A percentile compares a stretch with the other conserved stretches of the same genome.
Conservation (phyloP, 2,888 invertebrate species). For the Netelia inedita region DNA sequence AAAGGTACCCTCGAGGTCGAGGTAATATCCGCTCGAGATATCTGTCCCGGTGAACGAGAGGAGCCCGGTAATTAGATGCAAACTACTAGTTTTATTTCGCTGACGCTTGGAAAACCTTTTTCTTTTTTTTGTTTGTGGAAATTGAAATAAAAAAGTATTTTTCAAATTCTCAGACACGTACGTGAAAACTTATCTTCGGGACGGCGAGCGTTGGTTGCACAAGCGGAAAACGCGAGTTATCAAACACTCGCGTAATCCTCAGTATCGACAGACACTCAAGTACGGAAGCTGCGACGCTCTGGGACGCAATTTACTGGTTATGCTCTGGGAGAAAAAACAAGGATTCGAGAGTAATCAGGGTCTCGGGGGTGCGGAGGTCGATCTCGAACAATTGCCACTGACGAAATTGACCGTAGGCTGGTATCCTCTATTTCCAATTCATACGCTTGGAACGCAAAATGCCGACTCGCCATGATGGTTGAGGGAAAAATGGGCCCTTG, state of each 20-base stretch:
- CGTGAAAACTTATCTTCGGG: constrained; percentile 96
- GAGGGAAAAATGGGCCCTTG: constrained; percentile 84
- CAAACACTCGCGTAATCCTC: constrained; percentile 93
- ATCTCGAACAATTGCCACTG: constrained; percentile 92
- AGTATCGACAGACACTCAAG: constrained; percentile 95
- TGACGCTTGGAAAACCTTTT: constrained; percentile 60
- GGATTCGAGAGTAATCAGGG: constrained; percentile 93
- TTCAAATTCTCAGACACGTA: constrained; percentile 91
- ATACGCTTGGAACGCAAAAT: constrained; percentile 91
- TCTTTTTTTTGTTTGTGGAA: constrained; percentile 3
- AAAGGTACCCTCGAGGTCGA: constrained; percentile 97
- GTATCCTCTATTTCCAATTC: constrained; percentile 96
- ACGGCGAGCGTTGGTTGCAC: constrained; percentile 95
- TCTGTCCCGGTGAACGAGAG: constrained; percentile 90
- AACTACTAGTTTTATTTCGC: constrained; percentile 58
- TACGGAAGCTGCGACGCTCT: constrained; percentile 91
- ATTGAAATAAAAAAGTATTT: not conserved
- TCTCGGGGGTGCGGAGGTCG: constrained; percentile 94
- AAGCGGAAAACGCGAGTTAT: constrained; percentile 96
- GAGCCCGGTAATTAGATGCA: constrained; percentile 86
- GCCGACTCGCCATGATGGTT: constrained; percentile 86
- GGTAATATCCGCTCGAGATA: constrained; percentile 90
- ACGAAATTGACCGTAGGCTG: constrained; percentile 94
- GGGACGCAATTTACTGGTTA: constrained; percentile 93
- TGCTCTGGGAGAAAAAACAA: constrained; percentile 96